Evolutionary conservation across 2,888 invertebrate species (phyloP).

Genomic region (Neria commutata): DNA sequence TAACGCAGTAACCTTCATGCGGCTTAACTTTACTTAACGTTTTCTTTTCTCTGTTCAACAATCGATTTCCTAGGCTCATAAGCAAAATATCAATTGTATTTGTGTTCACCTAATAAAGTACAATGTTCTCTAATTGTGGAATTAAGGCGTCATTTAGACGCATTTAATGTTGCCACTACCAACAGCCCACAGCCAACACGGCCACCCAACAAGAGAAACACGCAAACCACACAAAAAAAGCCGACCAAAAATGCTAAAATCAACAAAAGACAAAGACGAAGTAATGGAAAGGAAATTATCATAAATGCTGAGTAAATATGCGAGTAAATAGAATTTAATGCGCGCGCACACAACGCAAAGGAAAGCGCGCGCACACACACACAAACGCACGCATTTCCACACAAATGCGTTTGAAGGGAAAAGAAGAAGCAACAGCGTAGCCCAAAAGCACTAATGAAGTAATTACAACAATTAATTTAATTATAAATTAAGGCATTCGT

Average conservation of each 20-base stretch:
- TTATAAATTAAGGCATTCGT: conserved; percentile 51
- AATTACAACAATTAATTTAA: conserved; percentile 59
- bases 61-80: neutral
- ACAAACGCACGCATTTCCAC: too few species aligned
- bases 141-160: neutral
- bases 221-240: too few species aligned
- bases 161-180: neutral
- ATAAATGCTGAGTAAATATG: conserved; percentile 7
- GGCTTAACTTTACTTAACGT: neutral
- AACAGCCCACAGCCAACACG: neutral
- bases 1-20: too few species aligned
- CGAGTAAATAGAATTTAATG: conserved; percentile 12
- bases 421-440: too few species aligned
- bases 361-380: too few species aligned
- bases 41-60: neutral
- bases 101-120: neutral
- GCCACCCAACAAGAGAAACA: too few species aligned
- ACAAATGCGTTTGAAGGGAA: too few species aligned
- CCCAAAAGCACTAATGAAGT: conserved; percentile 55
- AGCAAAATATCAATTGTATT: neutral
- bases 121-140: conserved; percentile 2
- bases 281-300: conserved; percentile 1
- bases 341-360: too few species aligned
- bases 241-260: neutral
- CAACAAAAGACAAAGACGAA: neutral